Conservation (phyloP, 2,113 vertebrate genomes). For the Tyto alba region DNA sequence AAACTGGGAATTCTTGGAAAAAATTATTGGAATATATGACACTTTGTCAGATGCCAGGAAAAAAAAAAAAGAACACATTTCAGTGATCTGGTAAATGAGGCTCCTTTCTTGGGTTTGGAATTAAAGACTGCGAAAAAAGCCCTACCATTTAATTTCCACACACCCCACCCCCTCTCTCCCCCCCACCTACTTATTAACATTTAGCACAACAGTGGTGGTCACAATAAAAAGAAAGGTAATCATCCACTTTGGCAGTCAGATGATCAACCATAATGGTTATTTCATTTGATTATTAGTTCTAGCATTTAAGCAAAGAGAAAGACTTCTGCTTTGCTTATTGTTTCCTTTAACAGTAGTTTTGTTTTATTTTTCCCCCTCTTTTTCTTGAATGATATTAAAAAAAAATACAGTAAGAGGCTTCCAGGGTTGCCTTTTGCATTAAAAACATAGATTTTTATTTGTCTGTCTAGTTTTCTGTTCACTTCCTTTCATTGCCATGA, state of each 20-base stretch:
- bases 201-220: neutral
- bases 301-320: neutral
- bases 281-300: neutral
- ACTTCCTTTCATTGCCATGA: neutral
- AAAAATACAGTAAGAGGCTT: neutral
- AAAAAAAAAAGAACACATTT: neutral
- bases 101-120: neutral
- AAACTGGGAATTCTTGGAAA: neutral
- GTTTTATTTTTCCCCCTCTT: neutral
- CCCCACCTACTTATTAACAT: neutral
- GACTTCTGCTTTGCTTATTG: neutral
- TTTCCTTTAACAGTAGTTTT: neutral
- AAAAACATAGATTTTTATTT: constrained; percentile 10
- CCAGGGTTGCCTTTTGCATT: constrained; percentile 20
- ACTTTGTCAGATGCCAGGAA: neutral
- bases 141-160: neutral
- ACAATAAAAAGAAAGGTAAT: neutral
- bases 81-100: neutral
- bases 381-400: neutral
- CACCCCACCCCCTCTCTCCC: too few species aligned
- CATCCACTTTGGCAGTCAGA: neutral
- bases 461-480: constrained; percentile 19
- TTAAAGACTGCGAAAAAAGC: neutral
- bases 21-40: neutral
- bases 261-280: neutral